These are phyloP conservation scores for Orthonyx spaldingii DNA, from an alignment of 2,113 vertebrate genomes.

Conservation along the genomic window DNA sequence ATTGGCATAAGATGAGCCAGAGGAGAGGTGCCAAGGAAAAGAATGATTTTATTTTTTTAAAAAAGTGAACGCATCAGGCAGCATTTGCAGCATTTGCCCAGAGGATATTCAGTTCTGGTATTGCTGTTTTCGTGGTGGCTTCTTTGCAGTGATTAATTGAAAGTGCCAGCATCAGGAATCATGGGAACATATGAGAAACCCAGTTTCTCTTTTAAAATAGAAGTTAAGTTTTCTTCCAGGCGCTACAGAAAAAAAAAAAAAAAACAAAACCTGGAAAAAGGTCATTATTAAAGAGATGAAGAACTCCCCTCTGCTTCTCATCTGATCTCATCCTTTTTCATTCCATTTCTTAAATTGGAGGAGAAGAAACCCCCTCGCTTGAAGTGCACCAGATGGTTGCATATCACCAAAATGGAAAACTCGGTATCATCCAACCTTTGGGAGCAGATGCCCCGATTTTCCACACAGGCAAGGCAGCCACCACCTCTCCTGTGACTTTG, in stretches of 20 bases:
- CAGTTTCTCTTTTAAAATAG: conserved; percentile 29
- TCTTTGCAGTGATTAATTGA: conserved; percentile 41
- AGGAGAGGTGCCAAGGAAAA: neutral
- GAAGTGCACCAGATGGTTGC: neutral
- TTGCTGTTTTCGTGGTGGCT: neutral
- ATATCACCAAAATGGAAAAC: conserved; percentile 11
- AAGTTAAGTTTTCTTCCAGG: neutral
- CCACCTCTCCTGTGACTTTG: fast-evolving
- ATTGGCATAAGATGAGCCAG: neutral
- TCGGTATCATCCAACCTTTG: neutral
- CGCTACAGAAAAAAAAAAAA: neutral
- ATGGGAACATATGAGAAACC: conserved; percentile 15
- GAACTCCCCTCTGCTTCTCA: neutral
- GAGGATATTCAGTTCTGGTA: conserved; percentile 4
- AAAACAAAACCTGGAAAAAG: neutral
- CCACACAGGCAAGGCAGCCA: neutral
- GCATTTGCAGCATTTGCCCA: conserved; percentile 13
- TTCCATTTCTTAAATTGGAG: neutral
- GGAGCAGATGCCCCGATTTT: neutral
- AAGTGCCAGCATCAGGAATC: conserved; percentile 20
- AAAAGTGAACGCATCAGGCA: neutral
- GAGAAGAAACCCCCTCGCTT: neutral
- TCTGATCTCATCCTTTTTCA: neutral
- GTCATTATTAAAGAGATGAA: conserved; percentile 23
- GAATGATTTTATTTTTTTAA: neutral